A percentile compares a stretch with the other conserved stretches of the same genome.
Evolutionary conservation across 2,888 invertebrate genomes (phyloP).

Genomic region (Acronicta leporina): DNA sequence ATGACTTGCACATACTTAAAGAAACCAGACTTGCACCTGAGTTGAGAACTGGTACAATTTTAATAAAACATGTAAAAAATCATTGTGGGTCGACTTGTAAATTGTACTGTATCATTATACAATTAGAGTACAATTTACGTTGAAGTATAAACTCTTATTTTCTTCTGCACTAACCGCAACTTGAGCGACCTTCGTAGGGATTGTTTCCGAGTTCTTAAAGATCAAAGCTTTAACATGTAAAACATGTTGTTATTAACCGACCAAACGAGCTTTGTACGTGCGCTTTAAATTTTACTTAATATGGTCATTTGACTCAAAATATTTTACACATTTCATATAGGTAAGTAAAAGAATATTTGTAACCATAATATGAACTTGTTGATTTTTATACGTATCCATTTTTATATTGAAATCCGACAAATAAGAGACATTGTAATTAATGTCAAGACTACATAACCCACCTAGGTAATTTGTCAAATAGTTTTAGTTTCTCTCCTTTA

Average conservation of each 20-base stretch:
- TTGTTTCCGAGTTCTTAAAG: slow-evolving; percentile 72
- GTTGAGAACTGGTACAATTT: slow-evolving; percentile 54
- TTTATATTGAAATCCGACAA: too few relatives aligned
- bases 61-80: slow-evolving; percentile 47
- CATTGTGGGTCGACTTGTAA: not conserved
- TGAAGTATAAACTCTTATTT: slow-evolving; percentile 36
- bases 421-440: too few relatives aligned
- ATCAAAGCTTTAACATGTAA: slow-evolving; percentile 57
- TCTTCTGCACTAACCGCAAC: slow-evolving; percentile 40
- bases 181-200: slow-evolving; percentile 68
- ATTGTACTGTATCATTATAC: slow-evolving; percentile 15
- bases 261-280: slow-evolving; percentile 34
- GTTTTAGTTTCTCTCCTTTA: too few relatives aligned
- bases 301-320: not conserved
- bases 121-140: slow-evolving; percentile 39
- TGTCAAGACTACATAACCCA: too few relatives aligned
- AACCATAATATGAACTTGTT: too few relatives aligned
- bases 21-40: slow-evolving; percentile 45
- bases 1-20: not conserved
- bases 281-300: slow-evolving; percentile 23
- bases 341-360: too few relatives aligned
- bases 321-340: slow-evolving; percentile 4
- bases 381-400: too few relatives aligned
- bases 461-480: too few relatives aligned
- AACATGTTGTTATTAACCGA: slow-evolving; percentile 47